A percentile compares a stretch with the other conserved stretches of the same genome.
Evolutionary conservation across 1,140 invertebrate species (phyloP).

Genomic region (Pseudoatta argentina): DNA sequence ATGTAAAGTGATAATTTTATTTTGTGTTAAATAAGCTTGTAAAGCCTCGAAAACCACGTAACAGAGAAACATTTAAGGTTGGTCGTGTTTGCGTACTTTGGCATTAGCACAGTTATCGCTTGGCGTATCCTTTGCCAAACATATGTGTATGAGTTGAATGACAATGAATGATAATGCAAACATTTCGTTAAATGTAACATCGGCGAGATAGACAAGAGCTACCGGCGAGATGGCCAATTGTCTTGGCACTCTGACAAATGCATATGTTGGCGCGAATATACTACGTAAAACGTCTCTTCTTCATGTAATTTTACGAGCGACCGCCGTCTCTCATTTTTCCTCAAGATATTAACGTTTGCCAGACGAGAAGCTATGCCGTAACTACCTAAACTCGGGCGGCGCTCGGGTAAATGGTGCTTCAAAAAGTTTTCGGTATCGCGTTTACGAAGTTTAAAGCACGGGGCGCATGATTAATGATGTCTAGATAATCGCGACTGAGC

Average conservation of each 20-base stretch:
- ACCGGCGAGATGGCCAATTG: not conserved
- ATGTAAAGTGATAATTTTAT: not conserved
- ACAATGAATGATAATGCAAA: slow-evolving; percentile 1
- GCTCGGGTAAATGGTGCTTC: slow-evolving; percentile 69
- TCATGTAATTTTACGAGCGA: slow-evolving; percentile 14
- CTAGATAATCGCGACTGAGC: slow-evolving; percentile 79
- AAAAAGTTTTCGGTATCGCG: slow-evolving; percentile 69
- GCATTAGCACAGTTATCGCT: not conserved
- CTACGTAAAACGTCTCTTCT: not conserved
- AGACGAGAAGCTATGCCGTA: slow-evolving; percentile 18
- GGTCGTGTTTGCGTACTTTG: not conserved
- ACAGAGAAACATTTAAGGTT: not conserved
- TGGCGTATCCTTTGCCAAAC: not conserved
- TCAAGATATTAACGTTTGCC: slow-evolving; percentile 34
- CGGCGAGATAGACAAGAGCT: not conserved
- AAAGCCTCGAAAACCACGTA: not conserved
- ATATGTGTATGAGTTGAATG: not conserved
- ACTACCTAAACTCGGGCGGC: slow-evolving; percentile 35
- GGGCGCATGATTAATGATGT: slow-evolving; percentile 80
- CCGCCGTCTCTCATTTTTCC: slow-evolving; percentile 19
- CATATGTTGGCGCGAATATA: not conserved
- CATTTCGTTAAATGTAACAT: not conserved
- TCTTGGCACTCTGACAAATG: slow-evolving; percentile 25
- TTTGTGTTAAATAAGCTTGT: not conserved
- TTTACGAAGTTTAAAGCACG: slow-evolving; percentile 72